Conservation (phyloP, 2,113 vertebrate genomes). For the Cololabis saira region DNA sequence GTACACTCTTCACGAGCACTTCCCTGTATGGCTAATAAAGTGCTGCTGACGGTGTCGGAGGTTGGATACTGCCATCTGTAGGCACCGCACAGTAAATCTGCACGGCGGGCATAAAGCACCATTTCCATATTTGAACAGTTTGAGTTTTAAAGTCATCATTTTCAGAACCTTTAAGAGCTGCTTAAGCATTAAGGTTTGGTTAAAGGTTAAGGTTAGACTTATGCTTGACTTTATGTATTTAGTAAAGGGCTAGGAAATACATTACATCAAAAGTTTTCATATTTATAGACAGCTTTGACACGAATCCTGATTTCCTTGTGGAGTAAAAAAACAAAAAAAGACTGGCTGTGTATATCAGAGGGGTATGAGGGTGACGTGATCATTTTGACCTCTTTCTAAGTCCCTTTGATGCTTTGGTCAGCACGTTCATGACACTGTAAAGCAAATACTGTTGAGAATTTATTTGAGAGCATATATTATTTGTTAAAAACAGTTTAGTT, state of each 20-base stretch:
- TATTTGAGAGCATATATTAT: no score
- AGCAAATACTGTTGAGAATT: constrained; percentile 30
- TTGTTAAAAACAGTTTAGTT: no score
- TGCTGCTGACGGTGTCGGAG: no score
- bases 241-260: background rate
- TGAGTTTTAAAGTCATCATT: background rate
- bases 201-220: background rate
- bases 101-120: constrained; percentile 15
- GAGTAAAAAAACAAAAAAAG: constrained; percentile 10
- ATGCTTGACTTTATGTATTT: background rate
- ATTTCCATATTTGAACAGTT: constrained; percentile 16
- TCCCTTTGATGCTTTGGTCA: constrained; percentile 43
- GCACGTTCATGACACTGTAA: constrained; percentile 35
- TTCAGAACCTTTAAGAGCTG: background rate
- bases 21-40: no score
- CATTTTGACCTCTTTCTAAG: constrained; percentile 37
- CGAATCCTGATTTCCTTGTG: constrained; percentile 13
- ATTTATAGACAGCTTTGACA: constrained; percentile 2
- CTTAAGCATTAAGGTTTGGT: background rate
- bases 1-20: constrained; percentile 10
- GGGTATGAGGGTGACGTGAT: constrained; percentile 28
- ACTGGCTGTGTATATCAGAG: constrained; percentile 26
- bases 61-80: constrained; percentile 42
- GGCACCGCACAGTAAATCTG: constrained; percentile 57
- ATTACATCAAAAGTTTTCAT: background rate